Conservation (phyloP, 2,888 invertebrate genomes). For the Platypus cylindrus region DNA sequence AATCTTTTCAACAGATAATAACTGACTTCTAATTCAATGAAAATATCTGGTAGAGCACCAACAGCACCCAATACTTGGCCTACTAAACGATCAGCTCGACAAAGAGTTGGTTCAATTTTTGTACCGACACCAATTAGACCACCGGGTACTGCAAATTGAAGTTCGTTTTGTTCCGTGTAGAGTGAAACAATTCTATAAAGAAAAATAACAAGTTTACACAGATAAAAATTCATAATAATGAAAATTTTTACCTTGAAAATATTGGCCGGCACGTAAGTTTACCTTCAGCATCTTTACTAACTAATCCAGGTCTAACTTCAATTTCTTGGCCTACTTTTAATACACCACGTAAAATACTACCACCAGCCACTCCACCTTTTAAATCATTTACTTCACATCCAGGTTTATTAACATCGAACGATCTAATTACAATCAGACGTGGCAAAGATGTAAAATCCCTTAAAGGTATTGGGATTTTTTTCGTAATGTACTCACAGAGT, state of each 20-base stretch:
- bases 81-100: slow-evolving; percentile 95
- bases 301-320: slow-evolving; percentile 70
- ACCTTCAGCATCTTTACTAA: slow-evolving; percentile 92
- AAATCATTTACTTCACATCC: slow-evolving; percentile 97
- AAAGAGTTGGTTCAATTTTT: slow-evolving; percentile 96
- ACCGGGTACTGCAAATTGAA: slow-evolving; percentile 97
- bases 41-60: slow-evolving; percentile 92
- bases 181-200: slow-evolving; percentile 94
- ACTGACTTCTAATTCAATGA: slow-evolving; percentile 90
- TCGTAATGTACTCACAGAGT: slow-evolving; percentile 94
- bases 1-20: slow-evolving; percentile 92
- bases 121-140: slow-evolving; percentile 99
- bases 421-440: slow-evolving; percentile 87
- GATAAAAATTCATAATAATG: too few species aligned
- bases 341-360: slow-evolving; percentile 92
- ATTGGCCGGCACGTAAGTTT: slow-evolving; percentile 93
- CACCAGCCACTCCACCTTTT: slow-evolving; percentile 97
- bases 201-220: too few species aligned
- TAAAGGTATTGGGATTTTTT: slow-evolving; percentile 93
- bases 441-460: slow-evolving; percentile 93
- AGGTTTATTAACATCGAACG: slow-evolving; percentile 99
- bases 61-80: slow-evolving; percentile 90
- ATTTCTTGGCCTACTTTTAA: slow-evolving; percentile 97
- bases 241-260: slow-evolving; percentile 69
- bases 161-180: slow-evolving; percentile 95